Evolutionary conservation across 2,797 vertebrate genomes (phyloP).

Genomic region (Picus viridis): DNA sequence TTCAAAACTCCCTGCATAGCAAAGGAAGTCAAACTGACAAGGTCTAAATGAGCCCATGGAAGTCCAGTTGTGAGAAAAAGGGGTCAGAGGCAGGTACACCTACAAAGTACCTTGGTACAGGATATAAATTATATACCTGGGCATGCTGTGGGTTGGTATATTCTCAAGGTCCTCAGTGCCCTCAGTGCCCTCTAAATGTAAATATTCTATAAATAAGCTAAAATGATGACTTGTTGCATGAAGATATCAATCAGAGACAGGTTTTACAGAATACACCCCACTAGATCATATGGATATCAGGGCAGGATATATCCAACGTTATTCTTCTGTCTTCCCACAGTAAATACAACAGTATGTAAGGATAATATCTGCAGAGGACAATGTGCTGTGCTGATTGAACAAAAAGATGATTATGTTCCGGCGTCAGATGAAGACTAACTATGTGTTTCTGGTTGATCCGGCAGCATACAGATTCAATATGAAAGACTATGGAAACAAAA

Average conservation of each 20-base stretch:
- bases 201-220: neutral
- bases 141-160: fast-evolving
- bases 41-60: neutral
- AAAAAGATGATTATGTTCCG: neutral
- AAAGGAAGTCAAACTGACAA: neutral
- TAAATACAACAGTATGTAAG: neutral
- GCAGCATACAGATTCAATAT: neutral
- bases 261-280: neutral
- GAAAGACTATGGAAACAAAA: neutral
- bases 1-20: fast-evolving
- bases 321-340: neutral
- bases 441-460: neutral
- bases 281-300: neutral
- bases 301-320: neutral
- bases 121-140: neutral
- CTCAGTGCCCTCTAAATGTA: neutral
- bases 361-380: neutral
- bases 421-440: neutral
- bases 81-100: neutral
- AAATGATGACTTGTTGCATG: neutral
- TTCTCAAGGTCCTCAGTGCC: neutral
- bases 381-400: neutral
- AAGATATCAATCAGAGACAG: neutral
- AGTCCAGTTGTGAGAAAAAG: neutral
- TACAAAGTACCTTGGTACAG: neutral